phyloP scores from a whole-genome alignment of 2,888 invertebrate species.

The Tenthredo notha region DNA sequence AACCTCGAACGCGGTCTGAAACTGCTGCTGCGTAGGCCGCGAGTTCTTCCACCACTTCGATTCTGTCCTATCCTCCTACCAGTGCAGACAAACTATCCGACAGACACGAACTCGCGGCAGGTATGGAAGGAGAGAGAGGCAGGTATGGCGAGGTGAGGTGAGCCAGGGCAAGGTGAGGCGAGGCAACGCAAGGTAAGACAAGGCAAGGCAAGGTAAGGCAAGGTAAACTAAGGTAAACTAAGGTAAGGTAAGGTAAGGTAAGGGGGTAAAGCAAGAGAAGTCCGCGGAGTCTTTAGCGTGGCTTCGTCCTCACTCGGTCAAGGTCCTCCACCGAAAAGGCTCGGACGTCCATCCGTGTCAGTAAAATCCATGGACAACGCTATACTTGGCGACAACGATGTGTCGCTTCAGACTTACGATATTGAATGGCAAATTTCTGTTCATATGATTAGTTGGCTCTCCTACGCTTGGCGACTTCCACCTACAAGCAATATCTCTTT shows the following conservation, averaged over 20 bases:
- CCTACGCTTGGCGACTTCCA: not conserved
- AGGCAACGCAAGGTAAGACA: not conserved
- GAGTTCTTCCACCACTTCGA: constrained; percentile 72
- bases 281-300: constrained; percentile 42
- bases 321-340: constrained; percentile 73
- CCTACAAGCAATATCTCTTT: not conserved
- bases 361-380: constrained; percentile 67
- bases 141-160: constrained; percentile 32
- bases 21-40: constrained; percentile 73
- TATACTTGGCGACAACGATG: constrained; percentile 68
- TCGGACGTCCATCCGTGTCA: constrained; percentile 31
- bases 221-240: constrained; percentile 36
- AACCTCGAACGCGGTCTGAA: constrained; percentile 74
- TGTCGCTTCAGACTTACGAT: not conserved
- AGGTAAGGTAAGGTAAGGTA: not conserved
- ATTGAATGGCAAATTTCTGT: not conserved
- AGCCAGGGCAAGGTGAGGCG: not conserved
- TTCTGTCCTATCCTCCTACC: constrained; percentile 70
- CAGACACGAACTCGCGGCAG: constrained; percentile 60
- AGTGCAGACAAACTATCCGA: constrained; percentile 55
- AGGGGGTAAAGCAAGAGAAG: not conserved
- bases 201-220: constrained; percentile 13
- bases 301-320: constrained; percentile 73
- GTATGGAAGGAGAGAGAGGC: constrained; percentile 58
- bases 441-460: not conserved